Evolutionary conservation across 2,113 vertebrate species (phyloP), one percentile per base, ranked within the genome.

Genomic region (Triplophysa tibetana): DNA sequence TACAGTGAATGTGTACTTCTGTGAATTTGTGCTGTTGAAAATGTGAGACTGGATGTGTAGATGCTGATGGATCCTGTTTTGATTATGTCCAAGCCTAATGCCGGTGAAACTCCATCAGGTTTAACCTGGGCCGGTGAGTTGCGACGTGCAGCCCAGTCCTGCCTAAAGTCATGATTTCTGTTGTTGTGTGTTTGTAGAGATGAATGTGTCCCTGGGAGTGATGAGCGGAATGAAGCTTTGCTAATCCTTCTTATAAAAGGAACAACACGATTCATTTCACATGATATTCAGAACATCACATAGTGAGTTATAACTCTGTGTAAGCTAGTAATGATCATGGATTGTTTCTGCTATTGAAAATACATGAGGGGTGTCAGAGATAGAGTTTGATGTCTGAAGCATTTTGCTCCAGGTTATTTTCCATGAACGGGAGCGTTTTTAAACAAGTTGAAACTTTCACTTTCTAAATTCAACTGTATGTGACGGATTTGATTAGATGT

Each of bases 91-190:
- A 60, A 58, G 52, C 29, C 1, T 72, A 12, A 58, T 41, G 70
- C n/a, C 3, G 54, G 19, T 73, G 29, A 60, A 73, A 73, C 70
- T 73, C 70, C 43, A 60, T 73, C 29, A 23, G 12, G 70, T 73
- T 73, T 54, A 60, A 7, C 56, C 52, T 8, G 13, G 50, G 19
- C 19, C 9, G 14, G 26, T 58, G 19, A 10, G 29, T 52, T 14
- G 6, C 14, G 26, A 33, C 38, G 26, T 7, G 0, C 68, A 54
- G 23, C 38, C 68, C n/a, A 48, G 23, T 70, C 48, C 50, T 4
- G 17, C 16, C 50, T 17, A 16, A 16, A 17, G 13, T 13, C 50
- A 52, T 52, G 6, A 16, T 52, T 52, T 52, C 50, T 17, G 16
- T 2, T 52, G 50, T 52, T 17, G 8, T 45, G 43, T 17, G 16